These are phyloP conservation scores for Drosophila conformis DNA, from an alignment of 2,888 invertebrate genomes.

Conservation along the genomic window DNA sequence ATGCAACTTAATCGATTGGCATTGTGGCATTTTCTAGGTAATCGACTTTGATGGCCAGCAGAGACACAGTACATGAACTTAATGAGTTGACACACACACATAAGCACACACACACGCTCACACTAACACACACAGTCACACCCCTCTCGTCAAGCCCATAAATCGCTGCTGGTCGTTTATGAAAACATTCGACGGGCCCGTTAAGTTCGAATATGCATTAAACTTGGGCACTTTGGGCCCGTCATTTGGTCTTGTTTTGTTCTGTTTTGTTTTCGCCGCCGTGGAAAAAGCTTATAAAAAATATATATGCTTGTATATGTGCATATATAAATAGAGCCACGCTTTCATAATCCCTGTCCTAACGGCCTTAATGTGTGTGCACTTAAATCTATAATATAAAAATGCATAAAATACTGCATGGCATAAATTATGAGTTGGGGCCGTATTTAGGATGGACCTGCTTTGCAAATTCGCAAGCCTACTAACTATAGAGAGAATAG, in stretches of 20 bases:
- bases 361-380: constrained; percentile 60
- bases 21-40: constrained; percentile 75
- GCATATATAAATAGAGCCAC: constrained; percentile 53
- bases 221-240: constrained; percentile 44
- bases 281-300: constrained; percentile 62
- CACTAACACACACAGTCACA: too few relatives aligned
- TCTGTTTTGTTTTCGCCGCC: constrained; percentile 19
- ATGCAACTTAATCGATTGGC: constrained; percentile 76
- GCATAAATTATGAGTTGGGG: constrained; percentile 52
- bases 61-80: constrained; percentile 50
- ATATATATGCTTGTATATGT: background rate
- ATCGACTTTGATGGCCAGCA: constrained; percentile 73
- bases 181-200: constrained; percentile 57
- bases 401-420: constrained; percentile 64
- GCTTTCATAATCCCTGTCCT: constrained; percentile 41
- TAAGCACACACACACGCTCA: background rate
- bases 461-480: background rate
- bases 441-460: constrained; percentile 52
- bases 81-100: constrained; percentile 56
- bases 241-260: constrained; percentile 33
- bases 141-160: constrained; percentile 38
- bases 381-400: constrained; percentile 75
- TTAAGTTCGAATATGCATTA: constrained; percentile 67
- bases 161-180: constrained; percentile 65
- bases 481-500: background rate